Percentiles rank a stretch among this genome's conserved stretches.
Conservation (phyloP, 2,113 vertebrate species). For the Meles meles region DNA sequence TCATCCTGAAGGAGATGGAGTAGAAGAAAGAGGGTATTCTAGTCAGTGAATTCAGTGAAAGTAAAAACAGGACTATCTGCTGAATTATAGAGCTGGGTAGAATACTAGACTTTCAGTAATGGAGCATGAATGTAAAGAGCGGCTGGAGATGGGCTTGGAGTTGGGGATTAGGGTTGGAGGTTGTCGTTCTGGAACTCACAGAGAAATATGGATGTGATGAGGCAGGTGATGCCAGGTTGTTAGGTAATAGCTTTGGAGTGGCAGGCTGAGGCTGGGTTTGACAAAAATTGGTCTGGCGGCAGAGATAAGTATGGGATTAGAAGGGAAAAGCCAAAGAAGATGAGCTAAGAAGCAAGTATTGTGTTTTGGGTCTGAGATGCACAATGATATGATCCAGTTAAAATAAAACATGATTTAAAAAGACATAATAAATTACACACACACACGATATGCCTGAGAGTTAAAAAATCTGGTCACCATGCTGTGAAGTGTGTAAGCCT, state of each 20-base stretch:
- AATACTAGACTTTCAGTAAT: background rate
- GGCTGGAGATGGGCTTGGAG: background rate
- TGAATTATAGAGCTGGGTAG: no score
- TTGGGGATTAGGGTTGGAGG: background rate
- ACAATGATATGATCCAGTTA: background rate
- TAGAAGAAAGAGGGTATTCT: background rate
- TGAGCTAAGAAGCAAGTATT: background rate
- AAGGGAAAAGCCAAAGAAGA: background rate
- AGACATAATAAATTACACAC: background rate
- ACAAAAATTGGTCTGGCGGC: background rate
- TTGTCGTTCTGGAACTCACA: no score
- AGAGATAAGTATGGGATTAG: background rate
- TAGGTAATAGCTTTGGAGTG: background rate
- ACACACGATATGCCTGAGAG: background rate
- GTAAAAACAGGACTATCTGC: background rate
- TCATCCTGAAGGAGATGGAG: background rate
- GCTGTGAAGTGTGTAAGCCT: no score
- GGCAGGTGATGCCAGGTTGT: background rate
- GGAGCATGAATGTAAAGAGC: background rate
- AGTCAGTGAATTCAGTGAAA: background rate
- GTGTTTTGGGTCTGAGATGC: background rate
- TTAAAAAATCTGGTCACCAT: background rate
- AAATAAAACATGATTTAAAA: background rate
- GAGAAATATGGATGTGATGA: background rate
- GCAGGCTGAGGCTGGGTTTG: background rate